phyloP scores from a whole-genome alignment of 2,888 invertebrate genomes.

The Xestia ashworthii region DNA sequence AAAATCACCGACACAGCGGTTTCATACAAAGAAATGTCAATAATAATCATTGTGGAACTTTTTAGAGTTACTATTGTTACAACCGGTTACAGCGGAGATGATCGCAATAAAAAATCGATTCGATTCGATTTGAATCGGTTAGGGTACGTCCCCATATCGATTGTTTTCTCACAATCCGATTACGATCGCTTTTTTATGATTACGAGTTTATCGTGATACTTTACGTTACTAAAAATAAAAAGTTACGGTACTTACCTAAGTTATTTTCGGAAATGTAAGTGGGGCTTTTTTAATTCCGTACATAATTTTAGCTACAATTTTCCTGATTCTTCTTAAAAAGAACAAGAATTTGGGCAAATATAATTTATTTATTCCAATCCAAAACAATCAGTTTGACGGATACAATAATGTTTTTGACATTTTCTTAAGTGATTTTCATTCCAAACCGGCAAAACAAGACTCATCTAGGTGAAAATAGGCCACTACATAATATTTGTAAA shows the following conservation, averaged over 20 bases:
- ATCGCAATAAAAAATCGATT: constrained; percentile 56
- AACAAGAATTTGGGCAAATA: background rate
- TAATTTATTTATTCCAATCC: background rate
- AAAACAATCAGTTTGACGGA: background rate
- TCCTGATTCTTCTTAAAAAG: background rate
- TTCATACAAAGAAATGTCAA: constrained; percentile 14
- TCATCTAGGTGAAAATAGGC: background rate
- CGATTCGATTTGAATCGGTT: constrained; percentile 44
- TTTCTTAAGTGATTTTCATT: background rate
- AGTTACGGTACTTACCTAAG: constrained; percentile 28
- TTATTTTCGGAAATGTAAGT: constrained; percentile 6
- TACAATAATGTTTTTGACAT: background rate
- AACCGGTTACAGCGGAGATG: constrained; percentile 49
- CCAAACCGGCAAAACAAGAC: background rate
- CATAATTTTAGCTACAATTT: background rate
- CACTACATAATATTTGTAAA: background rate
- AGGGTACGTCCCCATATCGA: constrained; percentile 48
- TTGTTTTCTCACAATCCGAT: constrained; percentile 58
- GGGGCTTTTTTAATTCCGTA: constrained; percentile 1
- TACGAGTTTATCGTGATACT: constrained; percentile 56
- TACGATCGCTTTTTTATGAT: constrained; percentile 50
- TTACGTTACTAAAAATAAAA: constrained; percentile 37
- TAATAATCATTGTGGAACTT: constrained; percentile 42
- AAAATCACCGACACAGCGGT: background rate
- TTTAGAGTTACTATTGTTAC: constrained; percentile 41